Percentiles rank a stretch among this genome's conserved stretches.
Evolutionary conservation across 2,888 invertebrate genomes (phyloP).

Genomic region (Aphidoletes aphidimyza): DNA sequence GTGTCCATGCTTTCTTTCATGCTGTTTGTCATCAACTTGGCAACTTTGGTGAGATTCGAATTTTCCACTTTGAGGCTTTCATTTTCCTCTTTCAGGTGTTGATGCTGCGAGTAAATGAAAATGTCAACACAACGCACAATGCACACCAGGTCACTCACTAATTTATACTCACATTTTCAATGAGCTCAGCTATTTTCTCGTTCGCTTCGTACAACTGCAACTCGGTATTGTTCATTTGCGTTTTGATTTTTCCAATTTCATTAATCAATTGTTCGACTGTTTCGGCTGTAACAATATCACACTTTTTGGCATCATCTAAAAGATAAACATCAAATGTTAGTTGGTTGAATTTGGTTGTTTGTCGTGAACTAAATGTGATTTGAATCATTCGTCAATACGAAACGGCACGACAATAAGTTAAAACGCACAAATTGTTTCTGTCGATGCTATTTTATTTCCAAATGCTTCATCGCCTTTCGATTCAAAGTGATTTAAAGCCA

Average conservation of each 20-base stretch:
- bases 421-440: too few relatives aligned
- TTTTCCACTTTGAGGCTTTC: conserved; percentile 65
- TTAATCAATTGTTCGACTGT: conserved; percentile 64
- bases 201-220: conserved; percentile 66
- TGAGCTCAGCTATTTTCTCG: conserved; percentile 65
- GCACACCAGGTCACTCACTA: neutral
- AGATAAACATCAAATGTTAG: neutral
- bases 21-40: conserved; percentile 65
- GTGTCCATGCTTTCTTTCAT: conserved; percentile 67
- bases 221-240: conserved; percentile 63
- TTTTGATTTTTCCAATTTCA: conserved; percentile 63
- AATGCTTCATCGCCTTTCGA: neutral
- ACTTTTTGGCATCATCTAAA: conserved; percentile 37
- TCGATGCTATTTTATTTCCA: neutral
- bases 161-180: conserved; percentile 63
- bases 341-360: neutral
- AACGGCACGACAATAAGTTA: too few relatives aligned
- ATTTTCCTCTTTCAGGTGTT: conserved; percentile 65
- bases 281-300: conserved; percentile 57
- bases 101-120: conserved; percentile 61
- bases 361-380: neutral
- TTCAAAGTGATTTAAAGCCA: neutral
- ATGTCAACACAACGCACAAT: neutral
- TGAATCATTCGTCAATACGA: too few relatives aligned
- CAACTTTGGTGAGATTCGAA: conserved; percentile 64